phyloP scores from a whole-genome alignment of 2,113 vertebrate species.

The Numida meleagris region DNA sequence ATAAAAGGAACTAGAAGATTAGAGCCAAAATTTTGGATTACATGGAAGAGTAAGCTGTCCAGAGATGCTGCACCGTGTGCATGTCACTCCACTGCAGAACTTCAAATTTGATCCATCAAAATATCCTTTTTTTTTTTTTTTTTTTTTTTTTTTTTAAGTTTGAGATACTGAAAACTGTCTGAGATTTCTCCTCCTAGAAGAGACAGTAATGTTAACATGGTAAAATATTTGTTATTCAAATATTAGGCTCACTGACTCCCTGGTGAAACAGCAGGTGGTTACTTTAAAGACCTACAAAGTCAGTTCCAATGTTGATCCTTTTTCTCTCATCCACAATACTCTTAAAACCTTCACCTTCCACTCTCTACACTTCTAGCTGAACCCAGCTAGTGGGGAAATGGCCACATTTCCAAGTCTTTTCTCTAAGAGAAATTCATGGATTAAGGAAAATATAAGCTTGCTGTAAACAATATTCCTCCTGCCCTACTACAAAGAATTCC shows the following conservation, averaged over 20 bases:
- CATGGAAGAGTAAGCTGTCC: slow-evolving; percentile 22
- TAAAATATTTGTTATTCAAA: not conserved
- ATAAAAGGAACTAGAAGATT: slow-evolving; percentile 38
- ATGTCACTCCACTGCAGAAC: not conserved
- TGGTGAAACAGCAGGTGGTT: not conserved
- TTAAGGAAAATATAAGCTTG: not conserved
- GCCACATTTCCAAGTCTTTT: not conserved
- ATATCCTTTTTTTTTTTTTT: not conserved
- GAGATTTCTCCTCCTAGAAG: not conserved
- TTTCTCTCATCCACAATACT: not conserved
- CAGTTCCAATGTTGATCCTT: not conserved
- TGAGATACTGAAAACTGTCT: not conserved
- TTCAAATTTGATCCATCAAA: not conserved
- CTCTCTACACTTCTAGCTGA: not conserved
- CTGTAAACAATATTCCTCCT: not conserved
- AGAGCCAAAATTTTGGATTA: slow-evolving; percentile 19
- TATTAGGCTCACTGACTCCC: not conserved
- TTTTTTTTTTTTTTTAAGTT: not conserved
- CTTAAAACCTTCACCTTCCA: not conserved
- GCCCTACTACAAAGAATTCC: not conserved
- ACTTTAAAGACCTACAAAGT: not conserved
- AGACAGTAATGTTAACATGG: not conserved
- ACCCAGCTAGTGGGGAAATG: not conserved
- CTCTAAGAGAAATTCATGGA: not conserved
- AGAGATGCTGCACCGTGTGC: not conserved